Base-by-base conservation (phyloP, 2,797 vertebrate species). In the Acipenser oxyrinchus region DNA sequence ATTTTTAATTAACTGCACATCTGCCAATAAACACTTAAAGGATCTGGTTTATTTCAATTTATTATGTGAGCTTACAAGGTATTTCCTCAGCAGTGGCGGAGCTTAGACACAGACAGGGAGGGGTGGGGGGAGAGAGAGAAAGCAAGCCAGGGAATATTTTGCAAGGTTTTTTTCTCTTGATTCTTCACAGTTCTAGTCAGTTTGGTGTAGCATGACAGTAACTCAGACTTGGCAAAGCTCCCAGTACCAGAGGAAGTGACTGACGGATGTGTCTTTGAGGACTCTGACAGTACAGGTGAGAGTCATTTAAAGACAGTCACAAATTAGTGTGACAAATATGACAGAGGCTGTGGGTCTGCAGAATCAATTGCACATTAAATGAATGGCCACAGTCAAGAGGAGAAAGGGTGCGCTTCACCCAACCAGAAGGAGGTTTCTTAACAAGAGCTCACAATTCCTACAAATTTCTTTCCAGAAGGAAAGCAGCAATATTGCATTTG, bases 281-380 rank as follows among this genome's bases (percentile, higher is more conserved):
- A 86, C 72, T 69, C 81, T 66, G 89, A 88, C 77, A 84, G 76
- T 78, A 80, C 89, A 91, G 91, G 90, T 92, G 83, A 91, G 88
- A 86, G 73, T 76, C 71, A 49, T 83, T 86, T 83, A 77, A 84
- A 83, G 80, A 82, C 76, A 79, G 74, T 72, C 79, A 73, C 77
- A 71, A 73, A 82, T 78, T 75, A 76, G 75, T 83, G 81, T 82
- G 82, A 85, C 83, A 82, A 86, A 84, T 83, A 70, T 83, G 81
- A 73, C 76, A 71, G 65, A 74, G 76, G 74, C 78, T 83, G 78
- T 76, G 76, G 79, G 72, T 72, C 68, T 66, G 69, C 66, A 69
- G 67, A 66, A 73, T 74, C 65, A 77, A 60, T 55, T 48, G 51
- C 60, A 60, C 12, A 48, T 18, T 8, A 12, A 59, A 64, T 48